Conservation (phyloP, 2,888 invertebrate species). For the Drosophila nigricruria region DNA sequence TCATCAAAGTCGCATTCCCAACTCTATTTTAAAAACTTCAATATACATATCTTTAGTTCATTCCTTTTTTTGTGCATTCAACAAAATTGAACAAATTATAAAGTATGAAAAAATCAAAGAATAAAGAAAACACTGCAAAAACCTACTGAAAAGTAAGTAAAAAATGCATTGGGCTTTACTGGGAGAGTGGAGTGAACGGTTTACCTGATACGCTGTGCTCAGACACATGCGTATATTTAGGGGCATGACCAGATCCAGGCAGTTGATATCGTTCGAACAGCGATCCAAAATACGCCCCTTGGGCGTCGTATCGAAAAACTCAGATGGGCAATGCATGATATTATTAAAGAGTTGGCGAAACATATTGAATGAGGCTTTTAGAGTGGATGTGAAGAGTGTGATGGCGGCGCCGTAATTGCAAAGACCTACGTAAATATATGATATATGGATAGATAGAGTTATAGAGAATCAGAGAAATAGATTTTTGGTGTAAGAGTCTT, state of each 20-base stretch:
- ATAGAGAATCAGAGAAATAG: slow-evolving; percentile 22
- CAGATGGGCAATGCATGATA: slow-evolving; percentile 87
- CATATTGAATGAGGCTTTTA: slow-evolving; percentile 80
- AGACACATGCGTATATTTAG: slow-evolving; percentile 82
- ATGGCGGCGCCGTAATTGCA: slow-evolving; percentile 83
- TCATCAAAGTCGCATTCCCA: background rate
- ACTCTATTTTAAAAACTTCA: background rate
- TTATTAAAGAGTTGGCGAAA: slow-evolving; percentile 85
- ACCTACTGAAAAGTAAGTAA: slow-evolving; percentile 3
- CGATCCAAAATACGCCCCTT: slow-evolving; percentile 88
- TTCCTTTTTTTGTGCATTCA: background rate
- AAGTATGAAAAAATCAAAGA: background rate
- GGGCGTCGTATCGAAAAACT: slow-evolving; percentile 89
- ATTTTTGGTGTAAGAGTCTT: slow-evolving; percentile 30
- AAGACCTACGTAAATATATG: slow-evolving; percentile 63
- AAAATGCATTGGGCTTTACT: background rate
- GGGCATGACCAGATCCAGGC: slow-evolving; percentile 87
- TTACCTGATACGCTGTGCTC: slow-evolving; percentile 84
- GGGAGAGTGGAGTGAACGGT: background rate
- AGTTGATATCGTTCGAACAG: slow-evolving; percentile 88
- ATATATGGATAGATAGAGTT: slow-evolving; percentile 16
- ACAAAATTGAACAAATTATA: background rate
- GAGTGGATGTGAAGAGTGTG: slow-evolving; percentile 78
- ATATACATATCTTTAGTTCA: background rate
- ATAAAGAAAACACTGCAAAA: background rate